These are phyloP conservation scores for cattle (Bos taurus) DNA, from an alignment of 2,113 vertebrate species.

Conservation along the genomic window ARS-UCD2.0 NC_037346.1:19775001-19775500, in stretches of 20 bases:
- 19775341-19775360: neutral
- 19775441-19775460: neutral
- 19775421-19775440: neutral
- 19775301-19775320: neutral
- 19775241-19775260: neutral
- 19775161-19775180: neutral
- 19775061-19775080: neutral
- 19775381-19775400: neutral
- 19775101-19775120: neutral
- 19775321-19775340: slow-evolving; percentile 11
- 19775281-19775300: neutral
- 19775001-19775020: neutral
- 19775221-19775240: neutral
- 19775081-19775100: neutral
- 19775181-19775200: neutral
- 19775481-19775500: slow-evolving; percentile 30
- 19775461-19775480: neutral
- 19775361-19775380: neutral
- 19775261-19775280: slow-evolving; percentile 2
- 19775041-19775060: neutral
- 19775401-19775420: neutral
- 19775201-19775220: neutral
- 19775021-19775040: neutral
- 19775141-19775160: neutral
- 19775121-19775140: neutral